Base-by-base conservation (phyloP, 2,113 vertebrate species). In the Hydropotes inermis region DNA sequence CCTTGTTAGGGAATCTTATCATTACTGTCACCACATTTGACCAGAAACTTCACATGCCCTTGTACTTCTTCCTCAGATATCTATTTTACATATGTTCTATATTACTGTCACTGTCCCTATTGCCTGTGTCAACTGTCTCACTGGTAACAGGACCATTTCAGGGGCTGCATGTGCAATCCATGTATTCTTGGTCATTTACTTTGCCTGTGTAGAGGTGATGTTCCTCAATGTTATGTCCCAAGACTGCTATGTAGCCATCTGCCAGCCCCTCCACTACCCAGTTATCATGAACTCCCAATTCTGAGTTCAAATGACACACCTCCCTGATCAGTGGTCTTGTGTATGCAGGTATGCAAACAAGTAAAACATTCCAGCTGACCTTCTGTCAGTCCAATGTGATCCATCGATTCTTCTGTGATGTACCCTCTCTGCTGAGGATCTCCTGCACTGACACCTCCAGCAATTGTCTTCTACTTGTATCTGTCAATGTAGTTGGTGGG, bases 311-410 rank as follows among this genome's bases (percentile, higher is more conserved):
- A 67, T 19, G 64, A 4, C 64, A 67, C 64, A 33, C 16, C 64
- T 67, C 33, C 64, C 33, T 67, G 33, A 7, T 67, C 33, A 67
- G 16, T 67, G 64, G 33, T n/a, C 64, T 67, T 67, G 33, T 36
- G 14, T 67, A n/a, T n/a, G 30, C 64, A n/a, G 64, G 33, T 67
- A 33, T 36, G 64, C 64, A 67, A 7, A 67, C 33, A 19, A 16
- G 64, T n/a, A n/a, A 67, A 67, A 19, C 64, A 67, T 67, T 97
- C 39, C 85, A 30, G 1, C 52, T 98, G n/a, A 57, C 96, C 28
- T 97, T 95, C 83, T 97, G 87, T 21, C 36, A 10, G n/a, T 97
- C 97, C 30, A 94, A 91, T 67, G 47, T 94, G n/a, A 55, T 93
- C 36, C 58, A 85, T 30, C 78, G 91, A 25, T 97, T 97, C 50